Evolutionary conservation across 2,797 vertebrate genomes (phyloP).

Genomic region (Crenuchus spilurus): DNA sequence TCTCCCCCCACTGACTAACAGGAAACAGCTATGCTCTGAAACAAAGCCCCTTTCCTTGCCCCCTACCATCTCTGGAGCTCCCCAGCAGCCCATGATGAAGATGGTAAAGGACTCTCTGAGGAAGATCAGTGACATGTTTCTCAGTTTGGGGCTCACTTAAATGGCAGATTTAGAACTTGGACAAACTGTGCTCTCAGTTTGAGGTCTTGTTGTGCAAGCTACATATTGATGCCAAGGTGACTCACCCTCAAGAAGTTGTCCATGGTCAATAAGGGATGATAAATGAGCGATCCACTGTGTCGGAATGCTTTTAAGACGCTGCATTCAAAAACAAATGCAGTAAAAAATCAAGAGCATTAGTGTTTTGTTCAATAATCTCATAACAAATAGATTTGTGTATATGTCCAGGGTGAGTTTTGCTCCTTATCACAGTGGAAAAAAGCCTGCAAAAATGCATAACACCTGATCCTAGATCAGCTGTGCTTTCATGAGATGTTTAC

Average conservation of each 20-base stretch:
- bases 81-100: constrained; percentile 36
- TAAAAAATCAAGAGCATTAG: neutral
- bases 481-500: neutral
- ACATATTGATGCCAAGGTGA: constrained; percentile 36
- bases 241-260: constrained; percentile 33
- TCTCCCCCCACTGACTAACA: constrained; percentile 81
- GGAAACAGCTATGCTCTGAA: constrained; percentile 81
- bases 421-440: too few relatives aligned
- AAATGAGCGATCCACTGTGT: neutral
- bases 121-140: constrained; percentile 75
- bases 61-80: constrained; percentile 47
- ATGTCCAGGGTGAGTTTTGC: too few relatives aligned
- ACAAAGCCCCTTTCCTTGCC: constrained; percentile 79
- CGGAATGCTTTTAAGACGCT: too few relatives aligned
- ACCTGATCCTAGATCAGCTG: neutral
- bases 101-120: constrained; percentile 66
- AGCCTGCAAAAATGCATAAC: neutral
- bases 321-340: neutral
- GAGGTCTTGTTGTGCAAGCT: constrained; percentile 39
- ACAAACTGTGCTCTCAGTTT: constrained; percentile 73
- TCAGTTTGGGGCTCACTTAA: constrained; percentile 44
- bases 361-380: neutral
- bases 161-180: constrained; percentile 76
- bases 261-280: neutral
- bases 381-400: neutral